Percentiles rank a stretch among this genome's conserved stretches.
Conservation (phyloP, 30 jellyfish, hydroid and myxozoan genomes). For the Catostylus mosaicus region DNA sequence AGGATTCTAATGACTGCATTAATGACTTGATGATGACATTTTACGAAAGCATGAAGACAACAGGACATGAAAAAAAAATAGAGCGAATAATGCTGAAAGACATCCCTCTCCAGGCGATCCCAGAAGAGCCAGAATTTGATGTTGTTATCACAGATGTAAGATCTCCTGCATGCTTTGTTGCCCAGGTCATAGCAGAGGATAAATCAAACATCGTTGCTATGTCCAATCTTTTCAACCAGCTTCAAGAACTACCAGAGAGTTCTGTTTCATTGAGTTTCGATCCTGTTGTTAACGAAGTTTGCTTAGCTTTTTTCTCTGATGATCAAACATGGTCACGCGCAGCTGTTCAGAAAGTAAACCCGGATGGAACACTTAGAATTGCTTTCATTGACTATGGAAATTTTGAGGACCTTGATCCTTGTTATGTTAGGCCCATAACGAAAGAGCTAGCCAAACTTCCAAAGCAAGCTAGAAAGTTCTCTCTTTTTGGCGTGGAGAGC, state of each 20-base stretch:
- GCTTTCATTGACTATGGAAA: conserved; percentile 82
- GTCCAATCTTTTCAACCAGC: conserved; percentile 32
- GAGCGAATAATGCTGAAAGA: conserved; percentile 21
- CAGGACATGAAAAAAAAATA: background rate
- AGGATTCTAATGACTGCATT: conserved; percentile 7
- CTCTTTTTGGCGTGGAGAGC: conserved; percentile 45
- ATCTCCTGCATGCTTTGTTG: conserved; percentile 79
- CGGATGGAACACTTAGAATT: conserved; percentile 46
- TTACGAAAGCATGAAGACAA: background rate
- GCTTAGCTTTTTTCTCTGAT: conserved; percentile 79
- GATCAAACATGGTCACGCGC: conserved; percentile 86
- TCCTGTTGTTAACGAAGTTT: conserved; percentile 72
- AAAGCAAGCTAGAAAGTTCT: conserved; percentile 71
- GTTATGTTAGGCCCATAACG: conserved; percentile 77
- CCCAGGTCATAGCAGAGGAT: conserved; percentile 66
- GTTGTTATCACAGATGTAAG: conserved; percentile 75
- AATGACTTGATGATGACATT: conserved; percentile 15
- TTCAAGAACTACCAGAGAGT: background rate
- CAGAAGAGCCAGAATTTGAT: conserved; percentile 65
- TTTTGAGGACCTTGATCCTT: conserved; percentile 36
- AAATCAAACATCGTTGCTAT: conserved; percentile 43
- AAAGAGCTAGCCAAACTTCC: conserved; percentile 50
- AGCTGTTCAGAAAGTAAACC: conserved; percentile 28
- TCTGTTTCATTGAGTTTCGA: background rate
- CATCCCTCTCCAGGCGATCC: conserved; percentile 78